Base-by-base conservation (phyloP, 2,888 invertebrate genomes). In the Troglohyphantes excavatus region DNA sequence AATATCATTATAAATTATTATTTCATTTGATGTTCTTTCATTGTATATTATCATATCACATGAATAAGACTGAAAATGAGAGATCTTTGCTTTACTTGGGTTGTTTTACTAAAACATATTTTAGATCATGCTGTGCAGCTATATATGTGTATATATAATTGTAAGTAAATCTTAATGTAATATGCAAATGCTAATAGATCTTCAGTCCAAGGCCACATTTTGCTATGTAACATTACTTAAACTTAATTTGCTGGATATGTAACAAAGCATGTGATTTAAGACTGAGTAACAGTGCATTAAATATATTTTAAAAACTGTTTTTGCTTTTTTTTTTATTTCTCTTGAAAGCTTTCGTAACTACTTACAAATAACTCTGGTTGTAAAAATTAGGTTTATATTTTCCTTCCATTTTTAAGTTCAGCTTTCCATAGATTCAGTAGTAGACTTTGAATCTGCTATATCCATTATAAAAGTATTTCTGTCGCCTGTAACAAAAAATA, bases 1-100 rank as follows among this genome's bases (percentile, higher is more conserved):
- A 43, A 46, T 26, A 67, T 79, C 79, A 67, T 79, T 21, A 79
- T 79, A 79, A 79, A 46, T 79, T 79, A 79, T 72, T 72, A 13
- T 79, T 46, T 68, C 79, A 79, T 79, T 79, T 79, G 67, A 53
- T 68, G 27, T 67, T 46, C 26, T 68, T 67, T 46, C 79, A 79
- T 79, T 79, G 79, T 79, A 79, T 68, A 26, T 72, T 72, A 26
- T 67, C 26, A 23, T 67, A 21, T 67, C 78, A 79, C 43, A n/a
- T 79, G 68, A 19, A 17, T 46, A 46, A 46, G 46, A 46, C 5
- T 68, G 27, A 65, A 63, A 9, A 19, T 19, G 21, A 79, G 53
- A 79, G 23, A 46, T 17, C 27, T 29, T 27, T 68, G 65, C 29
- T 67, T 53, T 79, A 75, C 27, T 63, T 79, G 46, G 79, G 67